Percentiles rank a stretch among this genome's conserved stretches.
Evolutionary conservation across 1,140 invertebrate genomes (phyloP).

Genomic region (Hypothenemus hampei): DNA sequence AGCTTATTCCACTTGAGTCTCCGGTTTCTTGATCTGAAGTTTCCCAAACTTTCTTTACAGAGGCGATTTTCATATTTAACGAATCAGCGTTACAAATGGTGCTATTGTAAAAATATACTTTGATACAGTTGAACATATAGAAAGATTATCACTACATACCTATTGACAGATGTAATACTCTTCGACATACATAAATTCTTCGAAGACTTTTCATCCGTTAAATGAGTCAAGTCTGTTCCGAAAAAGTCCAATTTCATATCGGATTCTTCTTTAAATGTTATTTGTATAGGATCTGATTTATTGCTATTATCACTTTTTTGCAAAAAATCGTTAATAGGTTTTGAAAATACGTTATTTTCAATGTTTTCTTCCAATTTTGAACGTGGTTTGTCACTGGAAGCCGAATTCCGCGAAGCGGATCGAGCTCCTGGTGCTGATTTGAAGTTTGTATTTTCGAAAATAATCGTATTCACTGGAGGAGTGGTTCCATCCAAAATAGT

Average conservation of each 20-base stretch:
- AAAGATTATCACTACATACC: constrained; percentile 21
- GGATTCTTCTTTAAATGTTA: constrained; percentile 71
- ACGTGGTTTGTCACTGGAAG: constrained; percentile 36
- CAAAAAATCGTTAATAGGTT: constrained; percentile 53
- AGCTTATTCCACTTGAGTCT: constrained; percentile 47
- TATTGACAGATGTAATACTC: constrained; percentile 54
- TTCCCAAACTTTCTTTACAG: constrained; percentile 89
- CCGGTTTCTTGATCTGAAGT: constrained; percentile 66
- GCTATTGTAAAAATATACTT: constrained; percentile 40
- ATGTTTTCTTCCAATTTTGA: constrained; percentile 38
- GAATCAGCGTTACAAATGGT: constrained; percentile 73
- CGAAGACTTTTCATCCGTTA: constrained; percentile 68
- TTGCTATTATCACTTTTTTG: constrained; percentile 46
- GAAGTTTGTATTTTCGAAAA: constrained; percentile 90
- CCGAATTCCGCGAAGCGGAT: neutral
- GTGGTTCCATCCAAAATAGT: constrained; percentile 65
- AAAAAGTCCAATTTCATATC: constrained; percentile 93
- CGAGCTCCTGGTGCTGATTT: constrained; percentile 57
- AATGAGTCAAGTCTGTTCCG: constrained; percentile 70
- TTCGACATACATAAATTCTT: constrained; percentile 55
- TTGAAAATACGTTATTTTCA: constrained; percentile 50
- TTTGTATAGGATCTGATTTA: constrained; percentile 53
- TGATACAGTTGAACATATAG: neutral
- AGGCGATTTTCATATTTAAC: constrained; percentile 89
- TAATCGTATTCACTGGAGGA: constrained; percentile 80